Percentiles rank a stretch among this genome's conserved stretches.
Evolutionary conservation across 2,113 vertebrate genomes (phyloP).

Genomic region (Hemiprocne comata): DNA sequence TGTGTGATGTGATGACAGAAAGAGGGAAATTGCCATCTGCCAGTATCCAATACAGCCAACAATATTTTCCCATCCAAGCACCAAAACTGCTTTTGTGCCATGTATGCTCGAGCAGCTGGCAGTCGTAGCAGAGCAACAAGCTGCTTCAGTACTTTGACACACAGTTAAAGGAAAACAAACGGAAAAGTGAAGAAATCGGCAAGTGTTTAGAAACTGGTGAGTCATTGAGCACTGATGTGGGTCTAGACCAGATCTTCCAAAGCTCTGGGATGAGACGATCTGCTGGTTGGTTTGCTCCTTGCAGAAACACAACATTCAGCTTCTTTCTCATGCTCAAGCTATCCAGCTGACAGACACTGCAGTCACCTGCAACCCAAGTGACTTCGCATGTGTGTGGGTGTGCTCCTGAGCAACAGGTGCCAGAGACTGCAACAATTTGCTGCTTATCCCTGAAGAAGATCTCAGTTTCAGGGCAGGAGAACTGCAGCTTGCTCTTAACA

Average conservation of each 20-base stretch:
- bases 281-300: background rate
- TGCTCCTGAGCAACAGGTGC: background rate
- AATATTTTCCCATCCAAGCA: constrained; percentile 36
- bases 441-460: background rate
- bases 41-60: constrained; percentile 9
- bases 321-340: background rate
- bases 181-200: background rate
- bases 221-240: background rate
- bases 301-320: background rate
- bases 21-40: constrained; percentile 53
- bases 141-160: constrained; percentile 20
- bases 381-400: rapidly evolving
- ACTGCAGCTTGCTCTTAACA: background rate
- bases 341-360: background rate
- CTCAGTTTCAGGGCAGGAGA: background rate
- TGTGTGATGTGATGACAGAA: constrained; percentile 21
- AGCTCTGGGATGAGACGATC: background rate
- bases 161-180: background rate
- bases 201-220: background rate
- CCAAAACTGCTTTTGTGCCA: background rate
- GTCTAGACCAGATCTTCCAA: background rate
- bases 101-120: background rate
- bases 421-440: background rate
- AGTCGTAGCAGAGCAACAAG: background rate
- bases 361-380: background rate